These are phyloP conservation scores for Genyomyrus donnyi DNA, from an alignment of 2,113 vertebrate species.

Conservation along the genomic window DNA sequence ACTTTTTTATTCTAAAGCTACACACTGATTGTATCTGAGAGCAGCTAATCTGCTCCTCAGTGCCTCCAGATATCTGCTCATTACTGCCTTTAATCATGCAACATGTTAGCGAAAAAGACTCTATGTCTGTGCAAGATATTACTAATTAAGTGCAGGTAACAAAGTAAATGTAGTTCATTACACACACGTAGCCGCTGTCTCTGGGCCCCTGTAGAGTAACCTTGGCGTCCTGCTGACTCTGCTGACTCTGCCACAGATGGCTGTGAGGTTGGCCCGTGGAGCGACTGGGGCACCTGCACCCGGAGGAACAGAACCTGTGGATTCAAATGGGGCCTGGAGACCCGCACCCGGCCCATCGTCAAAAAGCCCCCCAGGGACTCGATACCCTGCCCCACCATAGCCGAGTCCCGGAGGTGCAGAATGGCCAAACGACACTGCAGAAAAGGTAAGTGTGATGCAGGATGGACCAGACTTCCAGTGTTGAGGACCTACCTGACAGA, in stretches of 20 bases:
- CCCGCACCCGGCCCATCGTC: slow-evolving; percentile 90
- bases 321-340: slow-evolving; percentile 98
- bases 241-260: slow-evolving; percentile 61
- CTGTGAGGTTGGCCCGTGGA: slow-evolving; percentile 96
- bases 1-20: background rate
- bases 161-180: background rate
- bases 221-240: background rate
- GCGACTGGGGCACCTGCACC: slow-evolving; percentile 92
- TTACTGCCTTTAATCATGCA: background rate
- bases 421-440: slow-evolving; percentile 79
- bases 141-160: background rate
- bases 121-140: background rate
- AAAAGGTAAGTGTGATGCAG: slow-evolving; percentile 69
- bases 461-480: too few relatives aligned
- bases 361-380: slow-evolving; percentile 96
- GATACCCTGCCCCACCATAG: slow-evolving; percentile 91
- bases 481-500: too few relatives aligned
- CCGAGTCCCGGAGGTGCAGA: slow-evolving; percentile 95
- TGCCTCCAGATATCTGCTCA: background rate
- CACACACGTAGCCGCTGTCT: background rate
- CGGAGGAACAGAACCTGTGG: slow-evolving; percentile 96
- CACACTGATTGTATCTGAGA: background rate
- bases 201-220: background rate
- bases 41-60: background rate
- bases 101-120: background rate